These are phyloP conservation scores for Zaprionus ornatus DNA, from an alignment of 1,140 invertebrate species.

Conservation along the genomic window DNA sequence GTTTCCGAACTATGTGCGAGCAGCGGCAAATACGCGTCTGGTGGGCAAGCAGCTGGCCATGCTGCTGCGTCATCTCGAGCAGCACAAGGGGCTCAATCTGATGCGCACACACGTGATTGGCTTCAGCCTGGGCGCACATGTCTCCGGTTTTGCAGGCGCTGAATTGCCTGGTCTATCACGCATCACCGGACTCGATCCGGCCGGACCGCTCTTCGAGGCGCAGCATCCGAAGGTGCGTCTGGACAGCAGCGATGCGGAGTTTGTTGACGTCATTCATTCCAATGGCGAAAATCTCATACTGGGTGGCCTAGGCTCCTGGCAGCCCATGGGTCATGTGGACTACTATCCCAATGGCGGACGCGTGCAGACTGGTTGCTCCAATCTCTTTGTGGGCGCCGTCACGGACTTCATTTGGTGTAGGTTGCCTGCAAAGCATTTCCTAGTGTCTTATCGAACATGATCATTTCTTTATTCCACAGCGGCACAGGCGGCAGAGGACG, in stretches of 20 bases:
- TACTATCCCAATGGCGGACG: slow-evolving; percentile 96
- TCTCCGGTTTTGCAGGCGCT: slow-evolving; percentile 96
- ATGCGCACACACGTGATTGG: slow-evolving; percentile 94
- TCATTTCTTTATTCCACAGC: slow-evolving; percentile 32
- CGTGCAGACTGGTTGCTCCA: slow-evolving; percentile 94
- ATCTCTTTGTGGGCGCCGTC: slow-evolving; percentile 95
- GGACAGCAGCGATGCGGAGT: slow-evolving; percentile 93
- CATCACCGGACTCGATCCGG: slow-evolving; percentile 95
- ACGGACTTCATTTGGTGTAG: slow-evolving; percentile 95
- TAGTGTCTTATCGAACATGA: neutral
- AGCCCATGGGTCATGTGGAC: slow-evolving; percentile 95
- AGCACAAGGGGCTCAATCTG: slow-evolving; percentile 78
- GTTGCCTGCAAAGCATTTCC: slow-evolving; percentile 59
- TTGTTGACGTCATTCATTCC: slow-evolving; percentile 97
- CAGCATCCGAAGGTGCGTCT: slow-evolving; percentile 92
- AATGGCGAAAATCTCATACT: slow-evolving; percentile 95
- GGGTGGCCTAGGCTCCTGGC: slow-evolving; percentile 92
- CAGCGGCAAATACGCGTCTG: slow-evolving; percentile 95
- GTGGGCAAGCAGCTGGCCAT: slow-evolving; percentile 95
- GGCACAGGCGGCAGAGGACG: slow-evolving; percentile 88
- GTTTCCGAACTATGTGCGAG: slow-evolving; percentile 96
- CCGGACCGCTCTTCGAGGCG: slow-evolving; percentile 94
- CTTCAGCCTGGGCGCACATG: slow-evolving; percentile 95
- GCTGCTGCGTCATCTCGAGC: slow-evolving; percentile 85
- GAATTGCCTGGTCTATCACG: slow-evolving; percentile 92